phyloP scores from a whole-genome alignment of 2,797 vertebrate species.

The Nannoperca australis region DNA sequence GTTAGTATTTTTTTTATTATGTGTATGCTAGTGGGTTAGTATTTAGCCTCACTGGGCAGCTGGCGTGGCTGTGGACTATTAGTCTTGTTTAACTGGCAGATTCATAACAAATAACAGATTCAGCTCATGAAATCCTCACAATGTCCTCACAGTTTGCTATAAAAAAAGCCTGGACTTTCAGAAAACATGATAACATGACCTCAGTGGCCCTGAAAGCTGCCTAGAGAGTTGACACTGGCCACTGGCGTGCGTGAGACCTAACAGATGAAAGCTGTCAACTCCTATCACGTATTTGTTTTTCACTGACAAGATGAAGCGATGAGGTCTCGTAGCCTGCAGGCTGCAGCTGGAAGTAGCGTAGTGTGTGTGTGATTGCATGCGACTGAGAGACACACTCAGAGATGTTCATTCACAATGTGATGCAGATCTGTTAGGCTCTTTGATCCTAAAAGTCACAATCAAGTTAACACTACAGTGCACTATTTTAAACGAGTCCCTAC shows the following conservation, averaged over 20 bases:
- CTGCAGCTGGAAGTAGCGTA: slow-evolving; percentile 9
- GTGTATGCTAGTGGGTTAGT: not conserved
- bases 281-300: slow-evolving; percentile 10
- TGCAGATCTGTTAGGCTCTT: not conserved
- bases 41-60: not conserved
- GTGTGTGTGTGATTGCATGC: not conserved
- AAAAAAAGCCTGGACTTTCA: not conserved
- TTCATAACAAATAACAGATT: too few species aligned
- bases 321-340: slow-evolving; percentile 24
- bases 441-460: not conserved
- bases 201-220: not conserved
- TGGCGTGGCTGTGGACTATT: not conserved
- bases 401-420: not conserved
- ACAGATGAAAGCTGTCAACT: slow-evolving; percentile 39
- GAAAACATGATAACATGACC: not conserved
- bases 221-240: not conserved
- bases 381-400: not conserved
- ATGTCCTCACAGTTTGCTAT: not conserved
- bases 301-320: slow-evolving; percentile 11
- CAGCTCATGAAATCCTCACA: not conserved
- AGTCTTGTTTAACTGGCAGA: too few species aligned
- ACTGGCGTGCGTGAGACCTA: slow-evolving; percentile 16
- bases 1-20: not conserved
- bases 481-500: not conserved
- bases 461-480: not conserved